These are phyloP conservation scores for Coptotermes formosanus DNA, from an alignment of 1,140 invertebrate genomes.

Conservation along the genomic window DNA sequence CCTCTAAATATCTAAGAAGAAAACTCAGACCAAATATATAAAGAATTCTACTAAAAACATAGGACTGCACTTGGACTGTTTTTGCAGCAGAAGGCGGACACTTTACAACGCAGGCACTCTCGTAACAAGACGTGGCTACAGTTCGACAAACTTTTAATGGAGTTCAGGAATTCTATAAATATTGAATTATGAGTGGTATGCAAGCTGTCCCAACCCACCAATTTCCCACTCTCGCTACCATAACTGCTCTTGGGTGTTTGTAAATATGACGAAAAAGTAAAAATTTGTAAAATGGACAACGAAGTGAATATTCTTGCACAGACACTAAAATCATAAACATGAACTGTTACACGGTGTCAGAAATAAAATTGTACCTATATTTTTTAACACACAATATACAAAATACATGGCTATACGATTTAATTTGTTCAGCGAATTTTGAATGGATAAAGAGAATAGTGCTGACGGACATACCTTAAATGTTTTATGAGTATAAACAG, in stretches of 20 bases:
- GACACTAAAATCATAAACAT: not conserved
- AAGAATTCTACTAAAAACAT: too few relatives aligned
- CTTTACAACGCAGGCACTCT: not conserved
- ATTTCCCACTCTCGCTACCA: not conserved
- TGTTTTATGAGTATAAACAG: too few relatives aligned
- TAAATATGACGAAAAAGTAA: not conserved
- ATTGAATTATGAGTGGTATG: not conserved
- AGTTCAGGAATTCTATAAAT: not conserved
- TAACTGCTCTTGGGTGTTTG: not conserved
- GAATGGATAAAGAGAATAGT: too few relatives aligned
- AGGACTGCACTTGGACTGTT: too few relatives aligned
- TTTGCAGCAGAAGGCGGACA: too few relatives aligned
- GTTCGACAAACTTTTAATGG: not conserved
- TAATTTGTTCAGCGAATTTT: too few relatives aligned
- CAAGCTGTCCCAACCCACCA: not conserved
- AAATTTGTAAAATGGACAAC: not conserved
- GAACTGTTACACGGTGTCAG: not conserved
- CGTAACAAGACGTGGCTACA: not conserved
- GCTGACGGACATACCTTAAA: too few relatives aligned
- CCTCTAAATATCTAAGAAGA: too few relatives aligned
- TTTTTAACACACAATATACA: not conserved
- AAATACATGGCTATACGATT: too few relatives aligned
- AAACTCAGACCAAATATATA: too few relatives aligned
- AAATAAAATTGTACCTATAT: not conserved
- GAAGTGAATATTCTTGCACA: not conserved